Evolutionary conservation across 2,888 invertebrate genomes (phyloP).

Genomic region (Mellilla xanthometata): DNA sequence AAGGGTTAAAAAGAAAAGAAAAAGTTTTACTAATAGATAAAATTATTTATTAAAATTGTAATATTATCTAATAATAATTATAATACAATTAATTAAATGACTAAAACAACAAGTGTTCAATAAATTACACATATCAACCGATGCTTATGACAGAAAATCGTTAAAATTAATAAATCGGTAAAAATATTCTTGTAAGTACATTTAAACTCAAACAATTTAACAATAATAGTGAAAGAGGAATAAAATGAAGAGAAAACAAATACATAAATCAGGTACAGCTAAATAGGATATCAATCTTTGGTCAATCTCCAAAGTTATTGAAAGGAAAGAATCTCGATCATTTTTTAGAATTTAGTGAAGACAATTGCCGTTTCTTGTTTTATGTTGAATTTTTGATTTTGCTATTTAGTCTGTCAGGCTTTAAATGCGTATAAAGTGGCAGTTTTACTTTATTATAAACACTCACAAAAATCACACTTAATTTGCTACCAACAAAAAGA

Average conservation of each 20-base stretch:
- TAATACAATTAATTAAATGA: constrained; percentile 62
- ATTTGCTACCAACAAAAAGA: too few species aligned
- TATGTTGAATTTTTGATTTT: neutral
- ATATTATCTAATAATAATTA: constrained; percentile 54
- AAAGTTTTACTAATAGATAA: constrained; percentile 42
- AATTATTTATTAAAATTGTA: constrained; percentile 68
- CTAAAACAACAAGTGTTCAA: constrained; percentile 52
- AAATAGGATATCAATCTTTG: constrained; percentile 12
- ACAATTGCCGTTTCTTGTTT: too few species aligned
- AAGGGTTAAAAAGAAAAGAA: neutral
- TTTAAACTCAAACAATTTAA: neutral
- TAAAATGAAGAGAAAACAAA: neutral
- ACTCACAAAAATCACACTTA: too few species aligned
- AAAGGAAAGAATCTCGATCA: neutral
- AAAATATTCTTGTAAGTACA: neutral
- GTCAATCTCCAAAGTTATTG: constrained; percentile 5
- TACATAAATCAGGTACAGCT: constrained; percentile 27
- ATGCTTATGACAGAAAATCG: constrained; percentile 40
- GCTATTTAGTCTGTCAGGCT: too few species aligned
- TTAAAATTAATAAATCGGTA: neutral
- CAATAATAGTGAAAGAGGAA: too few species aligned
- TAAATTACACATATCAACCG: constrained; percentile 51
- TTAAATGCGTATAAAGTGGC: too few species aligned
- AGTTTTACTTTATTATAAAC: too few species aligned
- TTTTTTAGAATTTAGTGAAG: too few species aligned